A percentile compares a stretch with the other conserved stretches of the same genome.
Conservation (phyloP, 1,140 invertebrate genomes). For the Triops longicaudatus region DNA sequence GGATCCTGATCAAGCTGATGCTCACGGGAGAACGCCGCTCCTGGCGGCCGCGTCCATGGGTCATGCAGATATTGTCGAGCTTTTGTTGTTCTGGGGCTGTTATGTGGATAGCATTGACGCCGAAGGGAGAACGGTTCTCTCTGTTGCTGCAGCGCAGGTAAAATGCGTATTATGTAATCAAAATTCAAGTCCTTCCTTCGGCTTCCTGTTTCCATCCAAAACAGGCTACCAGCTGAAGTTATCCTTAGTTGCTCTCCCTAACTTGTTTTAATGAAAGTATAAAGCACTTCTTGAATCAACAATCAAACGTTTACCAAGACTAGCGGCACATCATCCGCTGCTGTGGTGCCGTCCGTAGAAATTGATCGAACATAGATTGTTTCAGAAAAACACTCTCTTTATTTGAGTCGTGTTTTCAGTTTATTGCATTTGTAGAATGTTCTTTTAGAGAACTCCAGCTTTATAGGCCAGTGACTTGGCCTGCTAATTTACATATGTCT, state of each 20-base stretch:
- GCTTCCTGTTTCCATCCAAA: no score
- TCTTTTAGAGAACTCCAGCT: background rate
- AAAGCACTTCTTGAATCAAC: no score
- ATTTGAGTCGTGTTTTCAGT: background rate
- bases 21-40: constrained; percentile 64
- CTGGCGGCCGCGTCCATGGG: constrained; percentile 77
- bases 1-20: constrained; percentile 74
- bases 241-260: no score
- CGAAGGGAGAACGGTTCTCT: constrained; percentile 74
- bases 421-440: background rate
- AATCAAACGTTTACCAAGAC: no score
- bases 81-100: constrained; percentile 79
- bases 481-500: background rate
- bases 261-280: no score
- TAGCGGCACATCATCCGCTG: no score
- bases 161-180: background rate
- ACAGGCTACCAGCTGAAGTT: no score
- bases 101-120: constrained; percentile 81
- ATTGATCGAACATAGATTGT: no score
- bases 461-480: background rate
- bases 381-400: no score
- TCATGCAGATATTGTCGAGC: constrained; percentile 65
- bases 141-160: constrained; percentile 44
- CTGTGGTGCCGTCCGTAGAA: no score
- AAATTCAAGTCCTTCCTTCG: no score